Evolutionary conservation across 1,140 invertebrate species (phyloP), one percentile per base, ranked within the genome.

Genomic region (Thereuonema tuberculata): DNA sequence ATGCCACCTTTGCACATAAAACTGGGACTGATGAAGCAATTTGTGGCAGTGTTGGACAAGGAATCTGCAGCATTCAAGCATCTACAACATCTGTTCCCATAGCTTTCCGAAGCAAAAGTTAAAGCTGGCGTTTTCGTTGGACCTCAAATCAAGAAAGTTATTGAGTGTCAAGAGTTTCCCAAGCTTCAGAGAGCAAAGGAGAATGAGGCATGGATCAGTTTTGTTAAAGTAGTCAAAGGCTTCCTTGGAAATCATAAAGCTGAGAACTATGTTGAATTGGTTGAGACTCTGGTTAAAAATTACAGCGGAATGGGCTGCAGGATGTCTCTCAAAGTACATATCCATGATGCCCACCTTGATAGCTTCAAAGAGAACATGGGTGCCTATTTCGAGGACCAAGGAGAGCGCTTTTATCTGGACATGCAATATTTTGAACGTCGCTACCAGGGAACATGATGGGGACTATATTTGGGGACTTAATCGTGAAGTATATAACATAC

Each of bases 11-110:
- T 71, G 14, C 67, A 73, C 57, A 72, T 75, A 20, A 74, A 65
- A 37, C 58, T 71, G 25, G 67, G 66, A 25, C 56, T 71, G 23
- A 71, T 71, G 63, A 74, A 75, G 66, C 68, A 73, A 21, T 72
- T 71, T 66, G 66, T 72, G 14, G 75, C 74, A 65, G 67, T 67
- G 2, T 56, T 69, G 58, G n/a, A 66, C 29, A 68, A 69, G 64
- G n/a, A 73, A 48, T 64, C 61, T 56, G 3, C 55, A 53, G 66
- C 59, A 28, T 74, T 74, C 64, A 28, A 64, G 25, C 68, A 70
- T 63, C 48, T 72, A 37, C 63, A 60, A 61, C 46, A 28, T 69
- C 24, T 28, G 26, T 63, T 66, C 23, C 63, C 59, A 64, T 23
- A 64, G 61, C 61, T 70, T 49, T 67, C 60, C 58, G 66, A 68